These are phyloP conservation scores for Lepidocolaptes lacrymiger DNA, from an alignment of 2,797 vertebrate genomes.

Conservation along the genomic window DNA sequence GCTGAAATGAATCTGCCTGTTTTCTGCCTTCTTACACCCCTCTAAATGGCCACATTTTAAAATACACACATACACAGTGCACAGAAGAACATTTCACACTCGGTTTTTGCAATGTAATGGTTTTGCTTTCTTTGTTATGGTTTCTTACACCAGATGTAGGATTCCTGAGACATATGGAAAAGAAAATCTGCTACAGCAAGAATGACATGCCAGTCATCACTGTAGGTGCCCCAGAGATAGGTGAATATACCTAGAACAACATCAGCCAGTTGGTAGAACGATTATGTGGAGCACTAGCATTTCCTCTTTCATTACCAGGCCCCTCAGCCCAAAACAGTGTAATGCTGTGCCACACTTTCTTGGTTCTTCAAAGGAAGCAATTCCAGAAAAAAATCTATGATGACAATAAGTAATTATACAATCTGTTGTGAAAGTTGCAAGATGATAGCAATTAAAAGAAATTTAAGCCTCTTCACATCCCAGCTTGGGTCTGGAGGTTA, in stretches of 20 bases:
- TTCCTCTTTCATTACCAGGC: neutral
- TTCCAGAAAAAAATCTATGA: neutral
- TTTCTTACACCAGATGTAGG: conserved; percentile 40
- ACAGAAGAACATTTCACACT: conserved; percentile 24
- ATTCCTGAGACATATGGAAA: conserved; percentile 22
- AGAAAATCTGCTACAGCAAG: conserved; percentile 23
- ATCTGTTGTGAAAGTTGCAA: neutral
- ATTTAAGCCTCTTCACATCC: neutral
- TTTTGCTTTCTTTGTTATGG: conserved; percentile 42
- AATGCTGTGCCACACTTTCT: neutral
- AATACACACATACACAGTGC: neutral
- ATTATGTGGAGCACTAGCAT: neutral
- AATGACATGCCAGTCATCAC: neutral
- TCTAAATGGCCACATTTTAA: conserved; percentile 35
- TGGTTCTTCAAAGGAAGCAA: neutral
- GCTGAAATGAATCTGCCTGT: conserved; percentile 24
- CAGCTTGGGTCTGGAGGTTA: neutral
- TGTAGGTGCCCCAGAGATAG: neutral
- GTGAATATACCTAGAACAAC: neutral
- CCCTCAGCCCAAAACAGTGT: neutral
- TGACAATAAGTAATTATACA: neutral
- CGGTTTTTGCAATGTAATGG: neutral
- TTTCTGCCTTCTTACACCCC: conserved; percentile 21
- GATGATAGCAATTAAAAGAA: neutral
- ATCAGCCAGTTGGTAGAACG: neutral